Evolutionary conservation across 2,888 invertebrate species (phyloP).

Genomic region (Monopis laevigella): DNA sequence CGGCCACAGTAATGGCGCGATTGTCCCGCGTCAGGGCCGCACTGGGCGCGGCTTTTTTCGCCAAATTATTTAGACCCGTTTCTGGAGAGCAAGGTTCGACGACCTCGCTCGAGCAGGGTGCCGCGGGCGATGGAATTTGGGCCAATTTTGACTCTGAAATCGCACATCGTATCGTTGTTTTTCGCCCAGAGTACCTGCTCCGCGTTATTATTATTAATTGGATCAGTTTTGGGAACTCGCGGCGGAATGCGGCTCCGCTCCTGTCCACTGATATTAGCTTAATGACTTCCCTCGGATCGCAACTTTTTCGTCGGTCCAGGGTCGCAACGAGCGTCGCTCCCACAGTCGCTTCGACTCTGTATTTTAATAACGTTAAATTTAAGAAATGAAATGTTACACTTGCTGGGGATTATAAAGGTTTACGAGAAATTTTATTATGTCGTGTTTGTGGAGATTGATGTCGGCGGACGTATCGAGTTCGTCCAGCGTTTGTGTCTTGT

Average conservation of each 20-base stretch:
- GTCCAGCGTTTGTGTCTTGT: too few species aligned
- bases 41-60: slow-evolving; percentile 38
- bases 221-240: slow-evolving; percentile 34
- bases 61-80: slow-evolving; percentile 54
- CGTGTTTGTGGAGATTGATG: too few species aligned
- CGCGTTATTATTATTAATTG: slow-evolving; percentile 62
- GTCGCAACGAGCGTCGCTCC: not conserved
- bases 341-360: not conserved
- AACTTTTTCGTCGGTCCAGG: slow-evolving; percentile 4
- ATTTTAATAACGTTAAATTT: slow-evolving; percentile 2
- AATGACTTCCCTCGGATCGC: slow-evolving; percentile 32
- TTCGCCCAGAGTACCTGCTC: slow-evolving; percentile 27
- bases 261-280: slow-evolving; percentile 47
- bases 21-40: slow-evolving; percentile 21
- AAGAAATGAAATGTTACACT: slow-evolving; percentile 2
- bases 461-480: too few species aligned
- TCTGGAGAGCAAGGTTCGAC: slow-evolving; percentile 26
- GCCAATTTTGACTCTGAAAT: slow-evolving; percentile 55
- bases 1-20: slow-evolving; percentile 9
- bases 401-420: not conserved
- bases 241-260: slow-evolving; percentile 21
- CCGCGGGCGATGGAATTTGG: slow-evolving; percentile 44
- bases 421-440: too few species aligned
- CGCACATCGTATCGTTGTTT: slow-evolving; percentile 55
- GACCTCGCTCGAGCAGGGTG: slow-evolving; percentile 25